Evolutionary conservation across 2,888 invertebrate genomes (phyloP).

Genomic region (Fabriciana adippe): DNA sequence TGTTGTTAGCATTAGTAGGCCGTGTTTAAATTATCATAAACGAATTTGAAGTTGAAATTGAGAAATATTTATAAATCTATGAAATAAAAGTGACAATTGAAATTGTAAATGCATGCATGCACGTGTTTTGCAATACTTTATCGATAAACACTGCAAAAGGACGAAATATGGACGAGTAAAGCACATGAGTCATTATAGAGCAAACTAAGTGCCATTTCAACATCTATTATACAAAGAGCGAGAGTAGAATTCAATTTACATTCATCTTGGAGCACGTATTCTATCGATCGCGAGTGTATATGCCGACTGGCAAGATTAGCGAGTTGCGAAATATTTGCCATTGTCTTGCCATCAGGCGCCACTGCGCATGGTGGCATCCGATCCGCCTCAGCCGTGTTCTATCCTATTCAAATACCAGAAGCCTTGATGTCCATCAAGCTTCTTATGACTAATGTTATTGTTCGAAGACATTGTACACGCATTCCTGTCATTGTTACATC

Average conservation of each 20-base stretch:
- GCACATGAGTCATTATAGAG: constrained; percentile 19
- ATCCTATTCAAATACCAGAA: constrained; percentile 42
- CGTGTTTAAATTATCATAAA: too few species aligned
- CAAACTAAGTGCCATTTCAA: constrained; percentile 25
- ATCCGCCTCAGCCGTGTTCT: constrained; percentile 50
- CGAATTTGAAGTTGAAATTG: too few species aligned
- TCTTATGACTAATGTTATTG: constrained; percentile 54
- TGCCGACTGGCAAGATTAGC: constrained; percentile 53
- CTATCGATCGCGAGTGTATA: constrained; percentile 47
- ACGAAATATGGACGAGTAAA: constrained; percentile 19
- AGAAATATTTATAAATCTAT: too few species aligned
- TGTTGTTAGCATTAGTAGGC: too few species aligned
- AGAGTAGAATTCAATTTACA: constrained; percentile 36
- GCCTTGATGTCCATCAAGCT: constrained; percentile 67
- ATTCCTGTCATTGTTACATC: constrained; percentile 39
- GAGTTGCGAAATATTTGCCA: constrained; percentile 54
- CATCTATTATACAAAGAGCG: constrained; percentile 24
- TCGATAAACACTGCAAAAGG: constrained; percentile 11
- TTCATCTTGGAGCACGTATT: constrained; percentile 33
- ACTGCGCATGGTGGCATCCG: constrained; percentile 39
- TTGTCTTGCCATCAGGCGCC: constrained; percentile 54
- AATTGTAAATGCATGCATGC: not conserved
- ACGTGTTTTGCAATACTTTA: constrained; percentile 2
- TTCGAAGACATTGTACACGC: constrained; percentile 41
- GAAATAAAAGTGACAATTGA: not conserved